phyloP scores from a whole-genome alignment of 2,888 invertebrate species.

The Archips crataeganus region DNA sequence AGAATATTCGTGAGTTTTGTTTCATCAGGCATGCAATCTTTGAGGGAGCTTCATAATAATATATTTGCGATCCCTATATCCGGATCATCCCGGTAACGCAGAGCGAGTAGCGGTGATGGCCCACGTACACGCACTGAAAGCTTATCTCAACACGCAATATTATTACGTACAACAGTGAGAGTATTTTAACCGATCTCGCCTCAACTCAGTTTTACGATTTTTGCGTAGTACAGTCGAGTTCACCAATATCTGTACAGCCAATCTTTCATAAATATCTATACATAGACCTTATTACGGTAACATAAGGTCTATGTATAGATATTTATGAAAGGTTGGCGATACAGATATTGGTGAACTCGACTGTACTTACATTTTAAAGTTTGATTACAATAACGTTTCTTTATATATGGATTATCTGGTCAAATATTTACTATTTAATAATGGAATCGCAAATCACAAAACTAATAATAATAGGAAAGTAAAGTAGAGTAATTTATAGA shows the following conservation, averaged over 20 bases:
- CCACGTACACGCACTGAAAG: slow-evolving; percentile 18
- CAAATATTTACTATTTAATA: no score
- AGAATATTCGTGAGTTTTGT: neutral
- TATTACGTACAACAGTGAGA: slow-evolving; percentile 3
- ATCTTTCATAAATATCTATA: no score
- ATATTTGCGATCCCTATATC: slow-evolving; percentile 13
- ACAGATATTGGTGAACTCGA: no score
- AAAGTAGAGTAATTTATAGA: no score
- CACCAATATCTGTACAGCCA: no score
- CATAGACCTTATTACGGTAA: no score
- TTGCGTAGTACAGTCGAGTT: no score
- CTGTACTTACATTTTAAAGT: neutral
- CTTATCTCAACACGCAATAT: slow-evolving; percentile 22
- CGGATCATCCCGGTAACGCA: slow-evolving; percentile 10
- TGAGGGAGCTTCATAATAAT: neutral
- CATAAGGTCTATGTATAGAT: no score
- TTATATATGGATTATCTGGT: neutral
- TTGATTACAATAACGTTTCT: neutral
- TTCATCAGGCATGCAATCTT: neutral
- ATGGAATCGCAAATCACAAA: no score
- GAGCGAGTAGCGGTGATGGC: neutral
- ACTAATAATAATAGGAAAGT: no score
- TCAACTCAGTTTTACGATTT: neutral
- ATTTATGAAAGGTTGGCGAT: no score
- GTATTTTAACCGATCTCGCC: neutral